Evolutionary conservation across 2,113 vertebrate species (phyloP).

Genomic region (Coptodon rendalli): DNA sequence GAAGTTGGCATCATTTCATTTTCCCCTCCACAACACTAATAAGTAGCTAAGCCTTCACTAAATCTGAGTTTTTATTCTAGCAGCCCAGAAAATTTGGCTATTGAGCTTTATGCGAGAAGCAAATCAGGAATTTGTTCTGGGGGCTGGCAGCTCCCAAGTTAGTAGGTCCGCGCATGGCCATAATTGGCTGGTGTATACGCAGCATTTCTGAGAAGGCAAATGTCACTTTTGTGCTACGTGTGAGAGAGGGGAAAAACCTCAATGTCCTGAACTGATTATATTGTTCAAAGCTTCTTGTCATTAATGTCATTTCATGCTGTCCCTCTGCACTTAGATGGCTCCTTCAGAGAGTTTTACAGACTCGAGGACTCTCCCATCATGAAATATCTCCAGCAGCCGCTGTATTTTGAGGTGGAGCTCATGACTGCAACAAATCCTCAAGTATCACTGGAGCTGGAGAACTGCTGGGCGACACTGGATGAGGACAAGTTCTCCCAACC

Average conservation of each 20-base stretch:
- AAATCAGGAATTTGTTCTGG: background rate
- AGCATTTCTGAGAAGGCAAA: background rate
- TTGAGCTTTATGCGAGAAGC: background rate
- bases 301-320: background rate
- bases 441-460: conserved; percentile 58
- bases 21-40: background rate
- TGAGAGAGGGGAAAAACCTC: background rate
- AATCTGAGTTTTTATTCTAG: background rate
- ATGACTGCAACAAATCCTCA: conserved; percentile 20
- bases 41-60: background rate
- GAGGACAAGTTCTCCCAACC: conserved; percentile 35
- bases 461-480: conserved; percentile 65
- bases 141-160: background rate
- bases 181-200: background rate
- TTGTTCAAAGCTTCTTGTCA: background rate
- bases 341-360: conserved; percentile 41
- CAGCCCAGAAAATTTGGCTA: background rate
- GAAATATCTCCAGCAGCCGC: conserved; percentile 47
- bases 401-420: conserved; percentile 70
- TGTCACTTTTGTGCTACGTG: background rate
- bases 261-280: background rate
- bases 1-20: background rate
- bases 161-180: rapidly evolving
- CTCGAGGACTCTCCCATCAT: conserved; percentile 39
- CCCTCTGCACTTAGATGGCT: conserved; percentile 30